Conservation (phyloP, 2,888 invertebrate genomes). For the Drosophila rellima region DNA sequence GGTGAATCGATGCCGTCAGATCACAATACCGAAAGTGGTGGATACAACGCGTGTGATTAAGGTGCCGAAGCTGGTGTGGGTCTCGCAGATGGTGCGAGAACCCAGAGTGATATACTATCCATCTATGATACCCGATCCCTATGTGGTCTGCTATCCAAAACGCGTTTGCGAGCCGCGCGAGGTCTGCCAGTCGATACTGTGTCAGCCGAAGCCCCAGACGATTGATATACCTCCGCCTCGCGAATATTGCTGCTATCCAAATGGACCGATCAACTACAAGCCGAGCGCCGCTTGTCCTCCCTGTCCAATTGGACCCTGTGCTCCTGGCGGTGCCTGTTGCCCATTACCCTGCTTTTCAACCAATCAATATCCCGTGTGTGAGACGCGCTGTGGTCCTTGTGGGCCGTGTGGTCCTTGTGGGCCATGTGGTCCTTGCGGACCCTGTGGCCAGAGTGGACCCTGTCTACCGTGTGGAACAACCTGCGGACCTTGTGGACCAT, state of each 20-base stretch:
- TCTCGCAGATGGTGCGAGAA: constrained; percentile 83
- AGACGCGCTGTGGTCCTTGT: constrained; percentile 60
- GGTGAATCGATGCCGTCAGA: constrained; percentile 81
- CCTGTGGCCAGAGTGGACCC: constrained; percentile 64
- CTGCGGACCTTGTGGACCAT: constrained; percentile 61
- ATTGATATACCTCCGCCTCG: constrained; percentile 83
- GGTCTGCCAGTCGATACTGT: constrained; percentile 83
- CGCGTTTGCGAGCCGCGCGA: constrained; percentile 83
- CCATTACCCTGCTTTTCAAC: constrained; percentile 78
- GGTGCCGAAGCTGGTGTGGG: constrained; percentile 83
- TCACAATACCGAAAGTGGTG: constrained; percentile 83
- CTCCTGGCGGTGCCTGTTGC: constrained; percentile 68
- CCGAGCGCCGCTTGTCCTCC: constrained; percentile 80
- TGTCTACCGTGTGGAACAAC: constrained; percentile 62
- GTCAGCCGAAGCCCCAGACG: constrained; percentile 84
- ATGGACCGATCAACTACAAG: constrained; percentile 81
- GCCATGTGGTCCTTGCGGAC: constrained; percentile 55
- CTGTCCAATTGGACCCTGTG: constrained; percentile 71
- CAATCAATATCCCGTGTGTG: constrained; percentile 76
- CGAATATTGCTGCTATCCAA: constrained; percentile 83
- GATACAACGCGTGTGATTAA: constrained; percentile 83
- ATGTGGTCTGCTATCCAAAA: constrained; percentile 83
- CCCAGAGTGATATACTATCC: constrained; percentile 83
- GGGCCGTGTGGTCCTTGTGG: constrained; percentile 72
- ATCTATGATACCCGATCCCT: constrained; percentile 83